Conservation (phyloP, 2,888 invertebrate species). For the Lysandra coridon region DNA sequence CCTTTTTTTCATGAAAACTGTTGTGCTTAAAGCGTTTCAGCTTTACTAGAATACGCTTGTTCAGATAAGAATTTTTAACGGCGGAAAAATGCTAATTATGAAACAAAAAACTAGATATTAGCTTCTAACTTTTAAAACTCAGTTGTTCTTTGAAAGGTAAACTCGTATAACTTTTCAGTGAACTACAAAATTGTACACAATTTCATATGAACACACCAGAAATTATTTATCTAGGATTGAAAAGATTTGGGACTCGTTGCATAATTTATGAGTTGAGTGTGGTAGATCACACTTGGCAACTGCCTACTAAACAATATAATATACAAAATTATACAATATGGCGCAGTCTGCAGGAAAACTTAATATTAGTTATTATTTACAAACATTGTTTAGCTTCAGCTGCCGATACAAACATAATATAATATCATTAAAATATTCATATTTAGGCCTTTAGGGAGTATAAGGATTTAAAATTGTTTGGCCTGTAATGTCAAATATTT, state of each 20-base stretch:
- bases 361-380: too few relatives aligned
- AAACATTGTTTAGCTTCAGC: too few relatives aligned
- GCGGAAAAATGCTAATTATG: neutral
- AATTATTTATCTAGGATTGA: neutral
- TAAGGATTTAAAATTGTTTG: too few relatives aligned
- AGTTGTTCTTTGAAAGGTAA: neutral
- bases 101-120: slow-evolving; percentile 13
- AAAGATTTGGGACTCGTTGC: neutral
- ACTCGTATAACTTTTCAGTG: neutral
- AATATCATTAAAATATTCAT: too few relatives aligned
- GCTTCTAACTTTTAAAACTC: neutral
- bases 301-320: neutral
- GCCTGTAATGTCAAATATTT: too few relatives aligned
- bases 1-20: slow-evolving; percentile 9
- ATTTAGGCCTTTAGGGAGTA: too few relatives aligned
- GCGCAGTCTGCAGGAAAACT: too few relatives aligned
- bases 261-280: neutral
- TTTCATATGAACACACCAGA: slow-evolving; percentile 3
- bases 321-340: too few relatives aligned
- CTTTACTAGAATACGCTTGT: slow-evolving; percentile 17
- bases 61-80: slow-evolving; percentile 6
- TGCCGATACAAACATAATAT: too few relatives aligned
- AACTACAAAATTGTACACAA: neutral
- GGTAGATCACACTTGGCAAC: neutral
- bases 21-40: slow-evolving; percentile 11